Conservation (phyloP, 2,888 invertebrate species). For the Leuctra nigra region DNA sequence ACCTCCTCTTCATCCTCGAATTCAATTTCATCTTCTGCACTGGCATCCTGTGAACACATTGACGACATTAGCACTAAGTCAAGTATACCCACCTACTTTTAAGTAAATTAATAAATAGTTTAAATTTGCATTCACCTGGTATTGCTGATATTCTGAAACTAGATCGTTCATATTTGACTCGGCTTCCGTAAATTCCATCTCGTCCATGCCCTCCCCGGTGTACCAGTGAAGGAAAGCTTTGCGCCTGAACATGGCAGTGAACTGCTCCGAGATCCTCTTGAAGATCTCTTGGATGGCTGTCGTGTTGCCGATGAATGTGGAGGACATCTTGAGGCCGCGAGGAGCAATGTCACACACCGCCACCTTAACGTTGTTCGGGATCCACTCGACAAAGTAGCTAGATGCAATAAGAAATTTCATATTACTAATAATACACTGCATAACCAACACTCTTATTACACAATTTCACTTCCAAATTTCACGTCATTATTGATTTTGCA, state of each 20-base stretch:
- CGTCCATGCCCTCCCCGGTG: conserved; percentile 48
- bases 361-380: conserved; percentile 91
- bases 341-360: conserved; percentile 92
- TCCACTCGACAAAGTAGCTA: conserved; percentile 86
- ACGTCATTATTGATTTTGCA: too few relatives aligned
- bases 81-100: neutral
- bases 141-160: conserved; percentile 45
- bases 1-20: conserved; percentile 26
- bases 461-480: too few relatives aligned
- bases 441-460: too few relatives aligned
- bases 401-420: too few relatives aligned
- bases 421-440: too few relatives aligned
- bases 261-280: conserved; percentile 86
- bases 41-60: conserved; percentile 22
- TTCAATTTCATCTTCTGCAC: conserved; percentile 25
- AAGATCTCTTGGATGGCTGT: conserved; percentile 91
- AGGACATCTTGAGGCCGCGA: conserved; percentile 88
- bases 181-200: conserved; percentile 55
- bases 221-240: conserved; percentile 99
- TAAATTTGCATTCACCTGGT: conserved; percentile 40
- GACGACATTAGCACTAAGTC: neutral
- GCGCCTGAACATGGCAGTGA: conserved; percentile 90
- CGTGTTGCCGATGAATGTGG: conserved; percentile 89
- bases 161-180: conserved; percentile 50
- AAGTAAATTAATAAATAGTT: neutral